Base-by-base conservation (phyloP, 1,140 invertebrate species). In the Drosophila chauvacae region DNA sequence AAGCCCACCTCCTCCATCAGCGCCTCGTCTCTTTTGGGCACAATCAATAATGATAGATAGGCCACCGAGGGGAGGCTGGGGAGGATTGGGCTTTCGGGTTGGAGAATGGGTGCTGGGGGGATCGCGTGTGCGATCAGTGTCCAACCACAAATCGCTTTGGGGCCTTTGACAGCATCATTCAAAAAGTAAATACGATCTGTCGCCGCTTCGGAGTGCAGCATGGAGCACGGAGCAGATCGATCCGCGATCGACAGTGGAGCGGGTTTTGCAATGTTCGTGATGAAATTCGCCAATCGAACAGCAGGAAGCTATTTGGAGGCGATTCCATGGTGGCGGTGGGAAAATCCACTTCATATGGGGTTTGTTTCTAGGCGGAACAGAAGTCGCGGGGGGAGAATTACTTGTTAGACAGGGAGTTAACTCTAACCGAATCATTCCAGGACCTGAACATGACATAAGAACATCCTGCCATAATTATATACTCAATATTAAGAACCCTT, bases 131-230 rank as follows among this genome's bases (percentile, higher is more conserved):
- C 77, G 84, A 87, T 87, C 84, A 87, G 77, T 88, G 84, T 87
- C 84, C 71, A 71, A 88, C 65, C 84, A 64, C 80, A 88, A 88
- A 83, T 83, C 84, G 84, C 84, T 88, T 87, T 87, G 84, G 83
- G 84, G 53, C 57, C 83, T 80, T 87, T 87, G 84, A 87, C 84
- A 87, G 84, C 84, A 87, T 87, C 84, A 87, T 87, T 84, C 84
- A 88, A 84, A 87, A 69, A 86, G 59, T 78, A 66, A 86, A 85
- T 69, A 73, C 69, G 62, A 78, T 72, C 78, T 78, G 66, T 70
- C 66, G 66, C 39, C 33, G 64, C 63, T 37, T 53, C 28, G n/a
- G 58, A 61, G 33, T n/a, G 41, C 39, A 60, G 41, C 68, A 37
- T 23, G 23, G 35, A 44, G 45, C 68, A 37, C n/a, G 23, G 35